Evolutionary conservation across 2,888 invertebrate species (phyloP).

Genomic region (Electrophaes corylata): DNA sequence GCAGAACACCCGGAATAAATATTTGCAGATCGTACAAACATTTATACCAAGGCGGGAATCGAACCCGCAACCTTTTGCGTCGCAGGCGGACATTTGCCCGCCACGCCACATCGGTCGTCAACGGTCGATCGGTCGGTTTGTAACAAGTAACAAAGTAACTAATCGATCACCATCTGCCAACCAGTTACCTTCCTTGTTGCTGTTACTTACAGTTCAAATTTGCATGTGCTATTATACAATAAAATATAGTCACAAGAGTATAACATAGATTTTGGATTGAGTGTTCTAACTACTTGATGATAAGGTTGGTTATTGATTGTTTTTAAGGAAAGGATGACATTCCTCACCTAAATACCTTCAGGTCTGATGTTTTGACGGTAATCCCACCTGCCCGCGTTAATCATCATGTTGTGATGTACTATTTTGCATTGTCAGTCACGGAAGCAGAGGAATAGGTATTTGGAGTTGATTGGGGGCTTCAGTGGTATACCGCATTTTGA

Average conservation of each 20-base stretch:
- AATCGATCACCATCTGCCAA: background rate
- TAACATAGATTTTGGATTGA: background rate
- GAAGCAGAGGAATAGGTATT: constrained; percentile 12
- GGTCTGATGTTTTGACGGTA: constrained; percentile 62
- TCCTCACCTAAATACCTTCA: constrained; percentile 67
- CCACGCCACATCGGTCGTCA: too few species aligned
- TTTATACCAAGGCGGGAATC: too few species aligned
- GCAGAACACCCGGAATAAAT: too few species aligned
- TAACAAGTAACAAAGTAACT: constrained; percentile 29
- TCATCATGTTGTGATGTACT: constrained; percentile 45
- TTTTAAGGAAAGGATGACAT: constrained; percentile 61
- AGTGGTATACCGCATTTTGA: background rate
- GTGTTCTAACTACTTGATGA: background rate
- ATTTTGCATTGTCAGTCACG: constrained; percentile 13
- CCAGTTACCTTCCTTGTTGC: constrained; percentile 11
- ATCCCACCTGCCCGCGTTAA: constrained; percentile 61
- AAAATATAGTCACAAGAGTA: constrained; percentile 17
- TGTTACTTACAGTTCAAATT: constrained; percentile 18
- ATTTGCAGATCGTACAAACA: too few species aligned
- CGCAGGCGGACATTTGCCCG: too few species aligned
- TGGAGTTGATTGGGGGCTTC: constrained; percentile 13
- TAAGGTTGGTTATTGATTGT: constrained; percentile 34
- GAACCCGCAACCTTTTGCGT: too few species aligned
- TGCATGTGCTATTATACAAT: constrained; percentile 5
- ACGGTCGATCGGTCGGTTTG: too few species aligned